Evolutionary conservation across 2,797 vertebrate species (phyloP).

Genomic region (Merluccius polli): DNA sequence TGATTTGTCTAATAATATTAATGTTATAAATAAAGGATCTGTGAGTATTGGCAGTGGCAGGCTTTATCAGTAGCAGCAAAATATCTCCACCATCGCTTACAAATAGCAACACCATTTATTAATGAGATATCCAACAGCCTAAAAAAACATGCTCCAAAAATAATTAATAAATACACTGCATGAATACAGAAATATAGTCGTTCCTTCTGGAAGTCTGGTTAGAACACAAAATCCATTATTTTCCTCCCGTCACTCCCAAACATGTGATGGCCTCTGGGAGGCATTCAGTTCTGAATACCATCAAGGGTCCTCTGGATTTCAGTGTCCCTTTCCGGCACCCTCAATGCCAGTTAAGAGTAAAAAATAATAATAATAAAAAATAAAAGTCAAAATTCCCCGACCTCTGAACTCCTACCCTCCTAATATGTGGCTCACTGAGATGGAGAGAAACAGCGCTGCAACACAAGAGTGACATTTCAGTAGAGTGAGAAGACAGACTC

Average conservation of each 20-base stretch:
- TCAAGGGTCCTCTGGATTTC: not conserved
- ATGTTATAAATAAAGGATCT: not conserved
- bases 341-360: not conserved
- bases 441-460: slow-evolving; percentile 68
- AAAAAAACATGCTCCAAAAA: not conserved
- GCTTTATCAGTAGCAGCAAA: not conserved
- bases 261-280: not conserved
- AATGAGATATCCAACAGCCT: not conserved
- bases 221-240: not conserved
- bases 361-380: too few species aligned
- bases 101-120: not conserved
- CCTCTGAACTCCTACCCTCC: slow-evolving; percentile 29
- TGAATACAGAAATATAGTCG: too few species aligned
- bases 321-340: not conserved
- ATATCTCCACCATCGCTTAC: not conserved
- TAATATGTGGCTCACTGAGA: slow-evolving; percentile 56
- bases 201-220: not conserved
- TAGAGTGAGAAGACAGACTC: slow-evolving; percentile 23
- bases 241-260: not conserved
- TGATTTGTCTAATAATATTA: not conserved
- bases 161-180: too few species aligned
- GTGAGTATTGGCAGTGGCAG: not conserved
- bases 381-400: too few species aligned
- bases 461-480: slow-evolving; percentile 17
- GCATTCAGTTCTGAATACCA: not conserved